Percentiles rank a stretch among this genome's conserved stretches.
Evolutionary conservation across 37 sponge, comb jelly and placozoan species (phyloP).

Genomic region (Aplysina aerophoba): DNA sequence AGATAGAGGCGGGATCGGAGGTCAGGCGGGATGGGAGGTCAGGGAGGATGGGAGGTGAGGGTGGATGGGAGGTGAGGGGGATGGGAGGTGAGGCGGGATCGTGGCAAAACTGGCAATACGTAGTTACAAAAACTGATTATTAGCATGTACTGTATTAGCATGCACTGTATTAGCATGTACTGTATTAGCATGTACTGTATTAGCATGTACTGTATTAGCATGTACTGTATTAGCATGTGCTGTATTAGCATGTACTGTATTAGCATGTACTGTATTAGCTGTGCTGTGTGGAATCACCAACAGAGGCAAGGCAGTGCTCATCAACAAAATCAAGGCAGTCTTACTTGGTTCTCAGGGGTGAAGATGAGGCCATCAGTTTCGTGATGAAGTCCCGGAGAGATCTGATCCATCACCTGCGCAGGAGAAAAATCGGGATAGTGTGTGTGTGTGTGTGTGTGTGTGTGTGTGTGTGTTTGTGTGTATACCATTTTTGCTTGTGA

Average conservation of each 20-base stretch:
- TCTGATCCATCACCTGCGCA: conserved; percentile 76
- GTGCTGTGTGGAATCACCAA: no score
- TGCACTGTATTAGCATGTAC: no score
- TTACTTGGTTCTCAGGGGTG: conserved; percentile 76
- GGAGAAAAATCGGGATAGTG: not conserved
- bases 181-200: no score
- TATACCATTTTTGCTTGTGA: conserved; percentile 55
- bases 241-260: no score
- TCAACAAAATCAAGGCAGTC: not conserved
- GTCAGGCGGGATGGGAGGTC: no score
- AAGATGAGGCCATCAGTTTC: conserved; percentile 94
- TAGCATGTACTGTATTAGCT: no score
- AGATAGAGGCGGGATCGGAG: not conserved
- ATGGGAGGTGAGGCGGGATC: not conserved
- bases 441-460: not conserved
- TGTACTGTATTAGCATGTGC: no score
- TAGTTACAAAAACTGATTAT: no score
- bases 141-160: no score
- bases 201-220: no score
- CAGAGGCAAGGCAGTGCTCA: no score
- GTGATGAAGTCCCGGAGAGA: conserved; percentile 79
- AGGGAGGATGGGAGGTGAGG: no score
- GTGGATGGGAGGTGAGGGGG: not conserved
- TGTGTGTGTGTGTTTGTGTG: not conserved
- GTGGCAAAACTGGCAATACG: not conserved